Evolutionary conservation across 2,113 vertebrate genomes (phyloP).

Genomic region (Neoarius graeffei): DNA sequence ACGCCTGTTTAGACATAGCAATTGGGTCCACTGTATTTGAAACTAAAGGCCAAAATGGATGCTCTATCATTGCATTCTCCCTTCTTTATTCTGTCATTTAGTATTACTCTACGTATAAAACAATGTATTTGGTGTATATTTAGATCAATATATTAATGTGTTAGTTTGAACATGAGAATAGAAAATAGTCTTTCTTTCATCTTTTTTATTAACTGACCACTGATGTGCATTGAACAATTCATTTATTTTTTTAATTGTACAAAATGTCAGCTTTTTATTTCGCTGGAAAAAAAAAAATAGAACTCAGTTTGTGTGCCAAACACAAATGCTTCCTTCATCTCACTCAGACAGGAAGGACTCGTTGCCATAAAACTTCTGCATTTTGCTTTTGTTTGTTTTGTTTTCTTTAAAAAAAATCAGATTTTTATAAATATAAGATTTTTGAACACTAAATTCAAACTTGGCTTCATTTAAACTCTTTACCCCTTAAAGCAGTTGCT

Average conservation of each 20-base stretch:
- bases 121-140: constrained; percentile 25
- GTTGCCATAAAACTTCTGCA: constrained; percentile 47
- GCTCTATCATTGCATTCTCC: background rate
- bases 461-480: too few relatives aligned
- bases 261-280: constrained; percentile 25
- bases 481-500: too few relatives aligned
- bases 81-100: background rate
- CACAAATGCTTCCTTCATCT: constrained; percentile 31
- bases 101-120: background rate
- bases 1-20: background rate
- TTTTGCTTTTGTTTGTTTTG: background rate
- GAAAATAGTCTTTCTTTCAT: background rate
- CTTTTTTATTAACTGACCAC: background rate
- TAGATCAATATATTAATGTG: background rate
- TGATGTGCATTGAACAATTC: background rate
- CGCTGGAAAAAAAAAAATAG: background rate
- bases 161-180: background rate
- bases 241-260: constrained; percentile 17
- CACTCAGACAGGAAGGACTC: constrained; percentile 28
- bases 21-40: constrained; percentile 29
- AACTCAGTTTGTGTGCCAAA: constrained; percentile 66
- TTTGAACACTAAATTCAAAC: background rate
- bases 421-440: background rate
- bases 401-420: background rate
- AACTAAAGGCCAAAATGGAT: constrained; percentile 23